Conservation (phyloP, 2,888 invertebrate species). For the Ichneumoninae sp. region DNA sequence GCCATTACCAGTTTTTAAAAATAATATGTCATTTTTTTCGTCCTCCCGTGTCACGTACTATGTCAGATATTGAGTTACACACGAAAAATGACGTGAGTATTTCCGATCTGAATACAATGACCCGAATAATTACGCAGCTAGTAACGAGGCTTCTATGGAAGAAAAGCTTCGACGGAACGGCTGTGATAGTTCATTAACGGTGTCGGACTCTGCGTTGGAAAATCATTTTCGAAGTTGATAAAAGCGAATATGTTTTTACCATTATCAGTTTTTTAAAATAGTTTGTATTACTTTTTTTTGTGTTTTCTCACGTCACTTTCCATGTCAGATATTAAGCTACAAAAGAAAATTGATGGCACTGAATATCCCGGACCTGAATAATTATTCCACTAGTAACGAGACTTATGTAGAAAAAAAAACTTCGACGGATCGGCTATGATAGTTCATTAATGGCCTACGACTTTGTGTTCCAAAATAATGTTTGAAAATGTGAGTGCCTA, state of each 20-base stretch:
- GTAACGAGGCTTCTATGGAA: slow-evolving; percentile 12
- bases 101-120: slow-evolving; percentile 5
- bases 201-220: neutral
- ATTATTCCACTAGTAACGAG: slow-evolving; percentile 42
- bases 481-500: neutral
- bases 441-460: neutral
- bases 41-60: too few species aligned
- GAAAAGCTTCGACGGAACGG: neutral
- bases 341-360: too few species aligned
- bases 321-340: too few species aligned
- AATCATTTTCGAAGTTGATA: neutral
- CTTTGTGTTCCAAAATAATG: neutral
- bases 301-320: too few species aligned
- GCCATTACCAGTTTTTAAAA: too few species aligned
- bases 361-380: slow-evolving; percentile 1
- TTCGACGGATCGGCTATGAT: slow-evolving; percentile 6
- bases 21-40: too few species aligned
- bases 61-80: too few species aligned
- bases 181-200: slow-evolving; percentile 19
- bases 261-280: too few species aligned
- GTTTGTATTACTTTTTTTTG: too few species aligned
- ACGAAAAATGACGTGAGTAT: too few species aligned
- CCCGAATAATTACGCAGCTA: slow-evolving; percentile 48
- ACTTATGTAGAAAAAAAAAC: neutral
- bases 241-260: too few species aligned